Base-by-base conservation (phyloP, 2,888 invertebrate genomes). In the Drosophila lacicola region DNA sequence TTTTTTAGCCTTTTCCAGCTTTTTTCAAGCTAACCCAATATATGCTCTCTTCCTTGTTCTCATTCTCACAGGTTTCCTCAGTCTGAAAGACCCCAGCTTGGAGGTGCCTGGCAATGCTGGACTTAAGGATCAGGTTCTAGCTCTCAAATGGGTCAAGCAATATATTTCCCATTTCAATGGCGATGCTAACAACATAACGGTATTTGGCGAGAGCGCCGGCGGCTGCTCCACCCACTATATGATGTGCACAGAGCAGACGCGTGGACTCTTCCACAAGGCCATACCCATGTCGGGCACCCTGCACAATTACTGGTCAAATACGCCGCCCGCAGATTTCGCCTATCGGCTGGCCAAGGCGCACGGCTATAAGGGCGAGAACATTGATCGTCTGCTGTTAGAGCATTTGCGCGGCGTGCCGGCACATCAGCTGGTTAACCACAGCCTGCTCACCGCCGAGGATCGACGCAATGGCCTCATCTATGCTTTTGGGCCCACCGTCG, bases 131-230 rank as follows among this genome's bases (percentile, higher is more conserved):
- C 93, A 93, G 88, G 90, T 93, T 0, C 69, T 93, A 74, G 94
- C 93, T 0, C 77, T 94, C 14, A 92, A 92, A 80, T 94, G 94
- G 94, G 90, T 94, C 0, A 92, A 93, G 61, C 81, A 91, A 36
- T 93, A 94, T 61, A 93, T 93, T 39, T 50, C 77, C 2, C 71
- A 90, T 47, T 94, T 94, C 57, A 93, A 93, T 57, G 94, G 94
- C 1, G 93, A 94, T 83, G 88, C 91, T 0, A 82, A 92, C 10
- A 94, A 94, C 70, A 93, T 92, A 14, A 94, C 94, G 0, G 80
- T 94, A 6, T 93, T 93, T 74, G 94, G 94, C 0, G 93, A 93
- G 66, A 94, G 94, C 72, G 93, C 93, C 2, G 94, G 94, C 10
- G 93, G 91, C 11, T 92, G 91, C 21, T 91, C 93, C 3, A 91